These are phyloP conservation scores for Ctenopoma kingsleyae DNA, from an alignment of 2,797 vertebrate genomes.

Conservation along the genomic window DNA sequence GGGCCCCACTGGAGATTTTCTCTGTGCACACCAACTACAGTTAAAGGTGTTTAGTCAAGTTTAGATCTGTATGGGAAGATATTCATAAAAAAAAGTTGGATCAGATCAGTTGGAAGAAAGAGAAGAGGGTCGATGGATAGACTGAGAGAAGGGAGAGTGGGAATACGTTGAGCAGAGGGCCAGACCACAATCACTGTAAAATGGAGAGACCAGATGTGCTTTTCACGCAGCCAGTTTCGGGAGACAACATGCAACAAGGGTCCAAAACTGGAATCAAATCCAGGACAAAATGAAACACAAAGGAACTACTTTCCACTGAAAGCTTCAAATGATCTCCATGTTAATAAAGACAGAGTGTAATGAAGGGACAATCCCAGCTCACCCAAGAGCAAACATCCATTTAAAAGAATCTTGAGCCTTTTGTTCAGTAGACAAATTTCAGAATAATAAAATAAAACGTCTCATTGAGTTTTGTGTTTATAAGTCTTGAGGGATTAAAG, in stretches of 20 bases:
- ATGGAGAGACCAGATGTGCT: conserved; percentile 52
- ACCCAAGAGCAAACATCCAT: background rate
- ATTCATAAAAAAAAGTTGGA: background rate
- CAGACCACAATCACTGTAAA: conserved; percentile 44
- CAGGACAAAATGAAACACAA: background rate
- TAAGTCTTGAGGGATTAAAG: conserved; percentile 5
- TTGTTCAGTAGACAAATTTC: background rate
- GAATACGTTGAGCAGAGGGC: conserved; percentile 16
- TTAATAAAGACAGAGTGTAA: conserved; percentile 2
- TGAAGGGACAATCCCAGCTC: background rate
- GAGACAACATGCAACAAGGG: background rate
- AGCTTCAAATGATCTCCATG: background rate
- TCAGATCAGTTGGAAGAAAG: background rate
- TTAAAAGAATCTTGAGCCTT: conserved; percentile 13
- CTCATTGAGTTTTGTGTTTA: conserved; percentile 30
- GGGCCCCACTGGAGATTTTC: conserved; percentile 4
- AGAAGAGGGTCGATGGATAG: background rate
- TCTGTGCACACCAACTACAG: conserved; percentile 35
- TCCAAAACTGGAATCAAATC: conserved; percentile 17
- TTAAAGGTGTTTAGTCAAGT: conserved; percentile 35
- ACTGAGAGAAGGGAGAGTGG: background rate
- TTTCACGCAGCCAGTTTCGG: conserved; percentile 19
- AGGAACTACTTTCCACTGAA: background rate
- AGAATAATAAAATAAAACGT: conserved; percentile 24
- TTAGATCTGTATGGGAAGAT: conserved; percentile 11